These are phyloP conservation scores for Hydrolagus affinis DNA, from an alignment of 2,113 vertebrate genomes.

Conservation along the genomic window DNA sequence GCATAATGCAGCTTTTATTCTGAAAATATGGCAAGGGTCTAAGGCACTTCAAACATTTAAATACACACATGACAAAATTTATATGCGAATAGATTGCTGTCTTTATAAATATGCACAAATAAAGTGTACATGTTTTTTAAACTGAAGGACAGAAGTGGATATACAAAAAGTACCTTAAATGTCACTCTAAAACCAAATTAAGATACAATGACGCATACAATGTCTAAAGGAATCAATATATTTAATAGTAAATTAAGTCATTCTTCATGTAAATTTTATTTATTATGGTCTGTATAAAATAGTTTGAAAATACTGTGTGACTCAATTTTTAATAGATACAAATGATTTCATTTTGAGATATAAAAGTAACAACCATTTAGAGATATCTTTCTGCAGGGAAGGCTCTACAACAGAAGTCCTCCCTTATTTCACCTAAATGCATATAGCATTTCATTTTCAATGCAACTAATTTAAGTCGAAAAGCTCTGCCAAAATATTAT, in stretches of 20 bases:
- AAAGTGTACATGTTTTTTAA: slow-evolving; percentile 35
- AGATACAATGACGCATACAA: slow-evolving; percentile 57
- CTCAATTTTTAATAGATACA: slow-evolving; percentile 73
- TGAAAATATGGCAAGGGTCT: slow-evolving; percentile 79
- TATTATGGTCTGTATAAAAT: slow-evolving; percentile 63
- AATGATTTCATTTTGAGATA: slow-evolving; percentile 58
- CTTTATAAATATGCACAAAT: slow-evolving; percentile 56
- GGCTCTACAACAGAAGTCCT: not conserved
- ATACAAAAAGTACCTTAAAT: slow-evolving; percentile 48
- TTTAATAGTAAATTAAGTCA: slow-evolving; percentile 63
- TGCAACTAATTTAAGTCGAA: slow-evolving; percentile 1
- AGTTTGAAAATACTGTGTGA: slow-evolving; percentile 74
- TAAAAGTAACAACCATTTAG: slow-evolving; percentile 70
- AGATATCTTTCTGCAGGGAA: slow-evolving; percentile 42
- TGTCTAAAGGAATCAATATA: slow-evolving; percentile 52
- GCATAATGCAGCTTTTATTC: slow-evolving; percentile 70
- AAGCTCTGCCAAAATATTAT: slow-evolving; percentile 22
- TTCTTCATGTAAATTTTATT: slow-evolving; percentile 63
- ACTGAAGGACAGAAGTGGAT: slow-evolving; percentile 41
- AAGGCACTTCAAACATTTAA: slow-evolving; percentile 82
- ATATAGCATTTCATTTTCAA: not conserved
- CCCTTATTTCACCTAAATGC: not conserved
- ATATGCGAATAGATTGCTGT: slow-evolving; percentile 47
- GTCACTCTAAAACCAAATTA: slow-evolving; percentile 49
- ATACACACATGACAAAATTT: slow-evolving; percentile 56